phyloP scores from a whole-genome alignment of 2,888 invertebrate species.

The Bedellia somnulentella region DNA sequence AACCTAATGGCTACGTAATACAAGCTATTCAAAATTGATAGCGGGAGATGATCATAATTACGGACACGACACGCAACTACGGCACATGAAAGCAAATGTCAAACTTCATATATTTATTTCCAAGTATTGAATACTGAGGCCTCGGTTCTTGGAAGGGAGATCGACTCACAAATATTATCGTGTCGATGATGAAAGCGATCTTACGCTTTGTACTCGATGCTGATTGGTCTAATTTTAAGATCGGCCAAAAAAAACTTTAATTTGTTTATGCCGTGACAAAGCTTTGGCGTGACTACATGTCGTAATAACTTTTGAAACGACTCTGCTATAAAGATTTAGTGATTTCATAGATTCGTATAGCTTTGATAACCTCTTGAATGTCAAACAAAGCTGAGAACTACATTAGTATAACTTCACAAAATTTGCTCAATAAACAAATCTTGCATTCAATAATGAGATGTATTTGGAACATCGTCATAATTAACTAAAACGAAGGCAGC shows the following conservation, averaged over 20 bases:
- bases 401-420: too few relatives aligned
- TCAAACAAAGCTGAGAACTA: too few relatives aligned
- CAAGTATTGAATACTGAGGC: constrained; percentile 56
- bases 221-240: constrained; percentile 56
- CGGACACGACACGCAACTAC: constrained; percentile 46
- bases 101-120: constrained; percentile 62
- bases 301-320: not conserved
- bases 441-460: too few relatives aligned
- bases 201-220: constrained; percentile 53
- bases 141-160: constrained; percentile 43
- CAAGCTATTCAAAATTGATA: constrained; percentile 11
- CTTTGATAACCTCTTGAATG: not conserved
- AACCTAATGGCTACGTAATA: constrained; percentile 21
- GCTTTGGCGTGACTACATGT: too few relatives aligned
- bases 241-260: constrained; percentile 28
- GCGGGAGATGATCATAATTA: constrained; percentile 36
- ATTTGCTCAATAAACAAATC: too few relatives aligned
- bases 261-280: constrained; percentile 29
- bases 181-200: constrained; percentile 62
- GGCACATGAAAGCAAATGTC: constrained; percentile 60
- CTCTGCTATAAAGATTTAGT: not conserved
- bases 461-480: too few relatives aligned
- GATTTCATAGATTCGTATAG: not conserved
- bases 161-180: constrained; percentile 49
- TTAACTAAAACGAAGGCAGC: constrained; percentile 47